Evolutionary conservation across 2,113 vertebrate genomes (phyloP).

Genomic region (Callipepla squamata): DNA sequence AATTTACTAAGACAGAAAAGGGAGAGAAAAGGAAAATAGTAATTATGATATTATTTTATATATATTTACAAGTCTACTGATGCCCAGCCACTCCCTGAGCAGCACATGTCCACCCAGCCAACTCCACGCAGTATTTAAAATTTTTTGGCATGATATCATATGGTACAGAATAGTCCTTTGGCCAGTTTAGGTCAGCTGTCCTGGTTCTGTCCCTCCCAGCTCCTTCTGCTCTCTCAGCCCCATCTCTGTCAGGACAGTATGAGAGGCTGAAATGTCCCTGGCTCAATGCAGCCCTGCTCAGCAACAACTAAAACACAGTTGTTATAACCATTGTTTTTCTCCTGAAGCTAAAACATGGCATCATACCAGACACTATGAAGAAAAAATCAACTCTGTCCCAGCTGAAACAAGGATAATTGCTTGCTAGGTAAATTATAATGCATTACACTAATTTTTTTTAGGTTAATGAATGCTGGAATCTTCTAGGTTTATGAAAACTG

Average conservation of each 20-base stretch:
- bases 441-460: not conserved
- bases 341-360: not conserved
- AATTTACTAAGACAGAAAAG: too few relatives aligned
- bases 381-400: not conserved
- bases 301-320: not conserved
- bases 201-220: too few relatives aligned
- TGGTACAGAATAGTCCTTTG: too few relatives aligned
- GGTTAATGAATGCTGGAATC: not conserved
- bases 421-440: not conserved
- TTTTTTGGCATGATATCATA: too few relatives aligned
- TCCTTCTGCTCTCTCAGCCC: not conserved
- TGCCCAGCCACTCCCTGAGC: too few relatives aligned
- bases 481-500: not conserved
- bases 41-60: too few relatives aligned
- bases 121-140: too few relatives aligned
- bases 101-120: too few relatives aligned
- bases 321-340: not conserved
- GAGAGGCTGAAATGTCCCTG: not conserved
- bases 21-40: too few relatives aligned
- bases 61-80: too few relatives aligned
- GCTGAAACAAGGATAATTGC: not conserved
- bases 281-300: not conserved
- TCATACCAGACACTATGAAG: not conserved
- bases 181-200: too few relatives aligned
- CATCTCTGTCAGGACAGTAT: not conserved